Base-by-base conservation (phyloP, 2,113 vertebrate species). In the Heterochromis multidens region DNA sequence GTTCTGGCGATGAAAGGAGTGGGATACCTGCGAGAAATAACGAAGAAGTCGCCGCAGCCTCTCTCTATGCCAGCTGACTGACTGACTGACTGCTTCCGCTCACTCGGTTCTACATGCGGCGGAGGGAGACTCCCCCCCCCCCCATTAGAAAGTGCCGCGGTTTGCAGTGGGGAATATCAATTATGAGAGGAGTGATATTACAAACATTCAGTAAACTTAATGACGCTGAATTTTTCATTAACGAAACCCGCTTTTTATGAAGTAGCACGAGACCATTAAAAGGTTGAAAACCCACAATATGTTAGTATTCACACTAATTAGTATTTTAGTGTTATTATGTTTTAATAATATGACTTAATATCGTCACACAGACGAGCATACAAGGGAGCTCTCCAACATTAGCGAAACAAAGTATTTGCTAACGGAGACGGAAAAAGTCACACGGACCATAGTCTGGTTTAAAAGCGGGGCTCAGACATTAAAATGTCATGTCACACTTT, bases 171-270 rank as follows among this genome's bases (percentile, higher is more conserved):
- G 93, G 93, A 89, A 92, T 94, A 89, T 46, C 89, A 91, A 92
- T 93, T 93, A 65, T 16, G 65, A 84, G 95, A 93, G 96, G 96
- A 96, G 90, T 87, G 94, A 96, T 96, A 95, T 88, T 43, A 79
- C 91, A 79, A 67, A 82, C 77, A 14, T 65, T 43, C 58, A 56
- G 83, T 90, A 46, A 82, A 88, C 46, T 80, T 67, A 21, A 67
- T 14, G 3, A 54, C 12, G 19, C 11, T 19, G 11, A 2, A 29
- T 40, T 74, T 74, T 25, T 27, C 0, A 23, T 7, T 2, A 33
- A 46, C 4, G 5, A 35, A 77, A 67, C 31, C 5, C 3, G 17
- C 17, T 78, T 83, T n/a, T 67, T 77, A 37, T 31, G 29, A 60
- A 79, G 21, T 27, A 4, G 6, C 43, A 35, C 5, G 27, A 77